Conservation (phyloP, 1,140 invertebrate genomes). For the Ooceraea biroi region DNA sequence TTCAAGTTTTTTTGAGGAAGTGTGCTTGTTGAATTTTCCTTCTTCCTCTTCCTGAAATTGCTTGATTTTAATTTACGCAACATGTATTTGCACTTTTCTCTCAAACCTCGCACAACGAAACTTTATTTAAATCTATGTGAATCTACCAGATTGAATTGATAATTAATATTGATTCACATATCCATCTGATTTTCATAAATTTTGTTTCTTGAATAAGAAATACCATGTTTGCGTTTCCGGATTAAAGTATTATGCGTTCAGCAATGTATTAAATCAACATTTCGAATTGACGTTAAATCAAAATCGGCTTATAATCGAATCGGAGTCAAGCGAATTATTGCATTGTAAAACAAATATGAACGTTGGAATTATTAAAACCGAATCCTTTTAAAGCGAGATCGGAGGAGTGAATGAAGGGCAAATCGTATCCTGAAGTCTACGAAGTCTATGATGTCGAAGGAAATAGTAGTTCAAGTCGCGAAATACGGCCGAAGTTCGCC, state of each 20-base stretch:
- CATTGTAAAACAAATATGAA: too few relatives aligned
- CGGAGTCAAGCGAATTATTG: too few relatives aligned
- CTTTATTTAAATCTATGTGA: neutral
- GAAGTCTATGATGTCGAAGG: constrained; percentile 11
- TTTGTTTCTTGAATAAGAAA: neutral
- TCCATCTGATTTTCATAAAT: constrained; percentile 6
- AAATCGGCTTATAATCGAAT: too few relatives aligned
- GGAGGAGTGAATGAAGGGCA: neutral
- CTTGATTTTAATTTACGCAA: neutral
- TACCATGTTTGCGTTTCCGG: neutral
- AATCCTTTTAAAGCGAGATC: neutral
- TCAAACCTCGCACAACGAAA: neutral
- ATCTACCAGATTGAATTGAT: neutral
- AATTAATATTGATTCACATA: constrained; percentile 15
- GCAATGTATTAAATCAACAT: too few relatives aligned
- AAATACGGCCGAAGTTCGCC: constrained; percentile 34
- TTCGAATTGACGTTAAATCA: too few relatives aligned
- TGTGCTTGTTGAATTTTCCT: neutral
- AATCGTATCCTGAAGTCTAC: neutral
- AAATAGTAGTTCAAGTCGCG: neutral
- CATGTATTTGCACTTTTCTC: neutral
- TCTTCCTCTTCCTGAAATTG: neutral
- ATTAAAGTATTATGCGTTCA: neutral
- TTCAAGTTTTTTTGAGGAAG: neutral
- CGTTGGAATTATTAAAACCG: neutral